Conservation (phyloP, 2,888 invertebrate genomes). For the Parnassius smintheus region DNA sequence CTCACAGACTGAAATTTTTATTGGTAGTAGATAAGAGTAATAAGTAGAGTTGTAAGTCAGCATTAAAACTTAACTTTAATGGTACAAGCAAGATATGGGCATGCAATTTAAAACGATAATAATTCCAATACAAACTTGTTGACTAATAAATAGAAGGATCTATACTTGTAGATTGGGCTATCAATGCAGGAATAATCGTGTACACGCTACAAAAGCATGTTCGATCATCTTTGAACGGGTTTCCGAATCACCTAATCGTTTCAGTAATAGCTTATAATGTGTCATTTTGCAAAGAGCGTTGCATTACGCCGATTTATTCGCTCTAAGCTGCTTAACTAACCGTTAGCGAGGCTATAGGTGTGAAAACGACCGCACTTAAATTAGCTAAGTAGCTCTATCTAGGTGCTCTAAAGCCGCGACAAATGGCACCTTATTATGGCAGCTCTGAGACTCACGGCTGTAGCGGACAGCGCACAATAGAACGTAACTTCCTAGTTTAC, state of each 20-base stretch:
- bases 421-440: conserved; percentile 45
- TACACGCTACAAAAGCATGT: neutral
- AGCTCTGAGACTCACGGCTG: conserved; percentile 26
- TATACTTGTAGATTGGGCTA: neutral
- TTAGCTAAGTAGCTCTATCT: conserved; percentile 61
- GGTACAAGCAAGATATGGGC: too few species aligned
- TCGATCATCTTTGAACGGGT: neutral
- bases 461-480: conserved; percentile 10
- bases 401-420: conserved; percentile 44
- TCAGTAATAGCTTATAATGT: conserved; percentile 9
- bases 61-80: too few species aligned
- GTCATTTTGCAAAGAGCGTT: conserved; percentile 30
- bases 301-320: conserved; percentile 28
- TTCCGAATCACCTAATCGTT: conserved; percentile 6
- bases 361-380: conserved; percentile 53
- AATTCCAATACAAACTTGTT: too few species aligned
- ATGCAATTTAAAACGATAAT: too few species aligned
- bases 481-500: neutral
- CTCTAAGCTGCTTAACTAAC: conserved; percentile 47
- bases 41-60: too few species aligned
- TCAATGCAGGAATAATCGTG: neutral
- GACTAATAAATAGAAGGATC: too few species aligned
- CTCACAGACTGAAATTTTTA: too few species aligned
- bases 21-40: too few species aligned
- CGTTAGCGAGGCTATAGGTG: conserved; percentile 49